Evolutionary conservation across 2,888 invertebrate genomes (phyloP).

Genomic region (Drosophila colorata): DNA sequence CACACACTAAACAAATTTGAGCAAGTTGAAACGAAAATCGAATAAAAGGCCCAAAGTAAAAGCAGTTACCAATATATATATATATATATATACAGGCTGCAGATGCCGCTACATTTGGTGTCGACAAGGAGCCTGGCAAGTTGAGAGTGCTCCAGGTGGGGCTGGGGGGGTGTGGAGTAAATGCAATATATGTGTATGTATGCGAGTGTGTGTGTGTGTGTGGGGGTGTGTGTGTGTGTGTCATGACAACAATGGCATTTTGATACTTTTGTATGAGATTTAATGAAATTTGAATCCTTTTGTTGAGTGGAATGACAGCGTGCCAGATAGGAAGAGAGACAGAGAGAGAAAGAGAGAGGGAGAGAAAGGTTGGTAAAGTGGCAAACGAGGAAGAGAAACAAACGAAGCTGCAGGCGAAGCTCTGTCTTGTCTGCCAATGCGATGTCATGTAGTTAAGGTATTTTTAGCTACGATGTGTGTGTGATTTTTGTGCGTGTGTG

Average conservation of each 20-base stretch:
- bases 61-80: slow-evolving; percentile 70
- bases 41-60: slow-evolving; percentile 77
- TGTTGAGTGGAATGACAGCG: slow-evolving; percentile 74
- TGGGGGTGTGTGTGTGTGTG: slow-evolving; percentile 19
- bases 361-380: not conserved
- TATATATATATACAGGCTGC: slow-evolving; percentile 45
- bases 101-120: slow-evolving; percentile 48
- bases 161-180: not conserved
- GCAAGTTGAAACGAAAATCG: slow-evolving; percentile 74
- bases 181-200: slow-evolving; percentile 43
- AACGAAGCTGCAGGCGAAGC: slow-evolving; percentile 60
- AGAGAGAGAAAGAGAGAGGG: slow-evolving; percentile 17
- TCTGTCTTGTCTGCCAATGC: slow-evolving; percentile 57
- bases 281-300: slow-evolving; percentile 82
- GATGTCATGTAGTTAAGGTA: slow-evolving; percentile 71
- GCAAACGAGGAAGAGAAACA: slow-evolving; percentile 29
- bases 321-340: slow-evolving; percentile 23
- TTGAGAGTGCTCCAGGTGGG: not conserved
- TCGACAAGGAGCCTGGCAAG: slow-evolving; percentile 38
- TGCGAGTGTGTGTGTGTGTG: slow-evolving; percentile 27
- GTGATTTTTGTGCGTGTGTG: slow-evolving; percentile 31
- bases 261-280: slow-evolving; percentile 81
- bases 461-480: slow-evolving; percentile 39
- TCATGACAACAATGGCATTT: slow-evolving; percentile 78
- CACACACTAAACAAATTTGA: slow-evolving; percentile 49